Conservation (phyloP, 2,113 vertebrate genomes). For the Erinaceus europaeus region DNA sequence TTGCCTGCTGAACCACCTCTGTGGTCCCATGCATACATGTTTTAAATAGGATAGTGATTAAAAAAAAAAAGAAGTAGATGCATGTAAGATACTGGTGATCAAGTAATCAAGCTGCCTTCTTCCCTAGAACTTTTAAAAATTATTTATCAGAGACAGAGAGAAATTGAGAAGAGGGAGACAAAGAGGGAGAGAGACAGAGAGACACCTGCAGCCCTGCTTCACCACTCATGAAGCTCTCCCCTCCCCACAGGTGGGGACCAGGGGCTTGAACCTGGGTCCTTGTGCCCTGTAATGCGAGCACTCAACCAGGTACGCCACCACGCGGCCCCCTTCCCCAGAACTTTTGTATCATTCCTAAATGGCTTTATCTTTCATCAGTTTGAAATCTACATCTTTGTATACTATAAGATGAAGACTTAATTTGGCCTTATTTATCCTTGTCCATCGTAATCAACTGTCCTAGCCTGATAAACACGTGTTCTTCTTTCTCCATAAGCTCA, state of each 20-base stretch:
- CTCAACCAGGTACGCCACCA: no score
- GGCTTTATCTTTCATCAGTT: conserved; percentile 49
- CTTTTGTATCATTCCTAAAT: no score
- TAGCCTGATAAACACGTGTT: not conserved
- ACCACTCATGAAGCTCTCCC: no score
- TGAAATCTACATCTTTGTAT: conserved; percentile 29
- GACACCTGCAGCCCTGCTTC: no score
- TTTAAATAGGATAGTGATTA: not conserved
- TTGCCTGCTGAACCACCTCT: not conserved
- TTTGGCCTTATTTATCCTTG: conserved; percentile 55
- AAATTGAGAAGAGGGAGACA: no score
- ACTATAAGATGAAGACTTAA: conserved; percentile 36
- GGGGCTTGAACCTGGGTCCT: no score
- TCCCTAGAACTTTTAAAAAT: conserved; percentile 29
- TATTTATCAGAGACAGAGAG: no score
- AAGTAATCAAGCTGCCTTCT: not conserved
- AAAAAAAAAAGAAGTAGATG: not conserved
- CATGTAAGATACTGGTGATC: not conserved
- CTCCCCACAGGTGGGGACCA: no score
- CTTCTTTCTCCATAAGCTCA: conserved; percentile 18
- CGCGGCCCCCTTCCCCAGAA: conserved; percentile 21
- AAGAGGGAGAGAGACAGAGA: no score
- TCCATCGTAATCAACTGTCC: conserved; percentile 41
- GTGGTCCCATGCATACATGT: not conserved
- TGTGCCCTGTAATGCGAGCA: no score